phyloP scores from a whole-genome alignment of 1,140 invertebrate species.

The Heterodera schachtii region DNA sequence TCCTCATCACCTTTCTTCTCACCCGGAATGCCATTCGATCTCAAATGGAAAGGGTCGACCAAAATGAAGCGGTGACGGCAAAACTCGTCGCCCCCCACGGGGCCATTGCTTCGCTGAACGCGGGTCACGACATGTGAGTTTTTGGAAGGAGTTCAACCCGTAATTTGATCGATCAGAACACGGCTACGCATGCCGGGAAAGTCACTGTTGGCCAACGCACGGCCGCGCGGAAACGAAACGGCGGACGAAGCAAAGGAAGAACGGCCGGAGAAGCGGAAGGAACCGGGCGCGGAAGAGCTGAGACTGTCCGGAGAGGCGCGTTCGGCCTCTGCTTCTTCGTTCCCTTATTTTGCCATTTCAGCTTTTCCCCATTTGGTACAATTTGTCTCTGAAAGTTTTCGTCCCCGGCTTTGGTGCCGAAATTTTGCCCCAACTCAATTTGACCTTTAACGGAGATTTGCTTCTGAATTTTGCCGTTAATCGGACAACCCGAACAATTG shows the following conservation, averaged over 20 bases:
- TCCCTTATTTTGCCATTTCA: constrained; percentile 12
- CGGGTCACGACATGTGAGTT: constrained; percentile 11
- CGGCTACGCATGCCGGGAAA: constrained; percentile 21
- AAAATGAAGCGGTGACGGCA: neutral
- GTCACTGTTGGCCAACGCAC: neutral
- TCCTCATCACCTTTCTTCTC: constrained; percentile 28
- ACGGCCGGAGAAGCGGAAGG: neutral
- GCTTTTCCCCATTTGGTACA: constrained; percentile 52
- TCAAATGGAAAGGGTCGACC: neutral
- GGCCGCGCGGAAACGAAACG: constrained; percentile 11
- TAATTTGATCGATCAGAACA: constrained; percentile 2
- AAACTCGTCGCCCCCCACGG: constrained; percentile 3
- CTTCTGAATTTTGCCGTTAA: constrained; percentile 50
- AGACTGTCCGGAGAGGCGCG: constrained; percentile 39
- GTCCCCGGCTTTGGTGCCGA: constrained; percentile 49
- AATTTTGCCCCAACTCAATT: constrained; percentile 46
- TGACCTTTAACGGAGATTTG: constrained; percentile 52
- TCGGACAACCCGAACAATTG: constrained; percentile 44
- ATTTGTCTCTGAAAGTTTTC: constrained; percentile 53
- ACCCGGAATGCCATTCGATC: constrained; percentile 6
- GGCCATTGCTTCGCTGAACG: constrained; percentile 15
- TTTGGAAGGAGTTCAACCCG: neutral
- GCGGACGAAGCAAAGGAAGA: neutral
- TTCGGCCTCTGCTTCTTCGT: neutral
- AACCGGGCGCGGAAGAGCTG: constrained; percentile 47